Percentiles rank a stretch among this genome's conserved stretches.
Evolutionary conservation across 2,797 vertebrate genomes (phyloP).

Genomic region (Enteromius thamalakanensis): DNA sequence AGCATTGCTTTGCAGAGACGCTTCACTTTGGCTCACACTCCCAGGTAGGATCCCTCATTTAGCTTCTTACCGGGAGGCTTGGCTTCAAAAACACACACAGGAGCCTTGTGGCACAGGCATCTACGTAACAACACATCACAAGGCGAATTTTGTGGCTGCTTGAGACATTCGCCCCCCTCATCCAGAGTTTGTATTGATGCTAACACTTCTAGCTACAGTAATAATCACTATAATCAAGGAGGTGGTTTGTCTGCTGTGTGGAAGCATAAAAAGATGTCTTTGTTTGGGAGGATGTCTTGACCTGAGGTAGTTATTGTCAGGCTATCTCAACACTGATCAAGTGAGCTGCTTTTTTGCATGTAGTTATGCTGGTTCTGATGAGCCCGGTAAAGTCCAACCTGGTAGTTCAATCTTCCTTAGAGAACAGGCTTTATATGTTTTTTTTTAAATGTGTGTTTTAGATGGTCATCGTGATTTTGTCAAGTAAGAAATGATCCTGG

Average conservation of each 20-base stretch:
- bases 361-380: slow-evolving; percentile 36
- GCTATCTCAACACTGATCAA: slow-evolving; percentile 33
- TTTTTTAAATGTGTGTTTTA: background rate
- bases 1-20: slow-evolving; percentile 87
- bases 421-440: background rate
- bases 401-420: background rate
- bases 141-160: slow-evolving; percentile 44
- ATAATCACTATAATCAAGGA: slow-evolving; percentile 48
- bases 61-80: slow-evolving; percentile 11
- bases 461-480: too few relatives aligned
- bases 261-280: slow-evolving; percentile 40
- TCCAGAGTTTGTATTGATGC: slow-evolving; percentile 44
- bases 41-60: slow-evolving; percentile 75
- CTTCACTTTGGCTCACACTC: slow-evolving; percentile 81
- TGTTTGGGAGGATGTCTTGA: slow-evolving; percentile 44
- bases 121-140: slow-evolving; percentile 53
- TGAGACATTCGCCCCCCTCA: slow-evolving; percentile 30
- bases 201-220: slow-evolving; percentile 39
- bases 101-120: slow-evolving; percentile 49
- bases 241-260: slow-evolving; percentile 48
- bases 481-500: too few relatives aligned
- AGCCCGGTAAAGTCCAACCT: background rate
- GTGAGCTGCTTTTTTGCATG: slow-evolving; percentile 42
- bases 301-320: slow-evolving; percentile 51
- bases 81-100: slow-evolving; percentile 27